These are phyloP conservation scores for Malaclemys terrapin DNA, from an alignment of 2,113 vertebrate genomes.

Conservation along the genomic window DNA sequence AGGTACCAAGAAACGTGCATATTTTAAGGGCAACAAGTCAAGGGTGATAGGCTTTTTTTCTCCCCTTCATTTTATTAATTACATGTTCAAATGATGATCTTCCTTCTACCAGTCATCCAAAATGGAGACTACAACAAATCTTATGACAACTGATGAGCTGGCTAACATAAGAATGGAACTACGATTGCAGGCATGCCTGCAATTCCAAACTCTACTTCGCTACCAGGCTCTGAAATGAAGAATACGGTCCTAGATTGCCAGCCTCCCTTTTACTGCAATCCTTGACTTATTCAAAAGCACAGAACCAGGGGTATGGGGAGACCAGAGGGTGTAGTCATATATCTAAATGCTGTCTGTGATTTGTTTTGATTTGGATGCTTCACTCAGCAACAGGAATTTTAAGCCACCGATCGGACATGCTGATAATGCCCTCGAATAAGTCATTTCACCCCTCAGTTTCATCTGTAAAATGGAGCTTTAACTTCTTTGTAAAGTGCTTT, in stretches of 20 bases:
- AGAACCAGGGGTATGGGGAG: not conserved
- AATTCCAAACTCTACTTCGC: not conserved
- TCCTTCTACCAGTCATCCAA: not conserved
- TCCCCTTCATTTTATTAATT: not conserved
- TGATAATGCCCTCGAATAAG: not conserved
- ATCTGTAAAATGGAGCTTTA: not conserved
- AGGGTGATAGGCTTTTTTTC: not conserved
- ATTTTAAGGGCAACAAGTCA: not conserved
- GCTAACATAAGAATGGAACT: not conserved
- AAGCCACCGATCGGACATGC: not conserved
- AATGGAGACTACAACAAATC: accelerated
- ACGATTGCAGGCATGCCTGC: accelerated
- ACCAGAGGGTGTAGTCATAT: not conserved
- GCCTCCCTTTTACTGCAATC: not conserved
- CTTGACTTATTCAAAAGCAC: not conserved
- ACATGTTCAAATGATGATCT: not conserved
- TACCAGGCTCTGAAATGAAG: not conserved
- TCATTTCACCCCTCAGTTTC: not conserved
- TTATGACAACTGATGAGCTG: not conserved
- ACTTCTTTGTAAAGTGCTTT: not conserved
- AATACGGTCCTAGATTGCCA: not conserved
- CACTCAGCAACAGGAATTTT: not conserved
- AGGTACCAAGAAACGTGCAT: not conserved
- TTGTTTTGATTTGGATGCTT: accelerated
- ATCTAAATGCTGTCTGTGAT: not conserved